Conservation (phyloP, 2,113 vertebrate species). For the Vimba vimba region DNA sequence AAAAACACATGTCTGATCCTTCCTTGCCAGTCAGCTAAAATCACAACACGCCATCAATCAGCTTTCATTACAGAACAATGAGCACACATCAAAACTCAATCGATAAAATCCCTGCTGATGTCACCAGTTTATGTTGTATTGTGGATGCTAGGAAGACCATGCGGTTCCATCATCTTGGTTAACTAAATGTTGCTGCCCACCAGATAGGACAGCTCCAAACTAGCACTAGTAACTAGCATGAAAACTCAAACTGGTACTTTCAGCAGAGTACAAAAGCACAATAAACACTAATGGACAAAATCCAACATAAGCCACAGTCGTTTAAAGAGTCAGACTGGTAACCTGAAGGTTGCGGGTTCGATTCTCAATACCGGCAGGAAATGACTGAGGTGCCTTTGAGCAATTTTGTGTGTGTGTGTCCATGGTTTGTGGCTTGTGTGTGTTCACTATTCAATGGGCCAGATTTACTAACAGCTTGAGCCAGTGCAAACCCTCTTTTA, state of each 20-base stretch:
- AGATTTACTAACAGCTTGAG: no score
- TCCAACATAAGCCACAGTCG: neutral
- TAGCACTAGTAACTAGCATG: neutral
- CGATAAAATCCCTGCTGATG: neutral
- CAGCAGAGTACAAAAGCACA: neutral
- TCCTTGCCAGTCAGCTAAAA: conserved; percentile 79
- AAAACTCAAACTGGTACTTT: neutral
- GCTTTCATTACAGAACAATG: neutral
- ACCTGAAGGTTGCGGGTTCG: no score
- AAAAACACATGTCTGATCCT: conserved; percentile 89
- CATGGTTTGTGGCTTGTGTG: no score
- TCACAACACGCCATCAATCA: neutral
- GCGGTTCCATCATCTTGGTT: neutral
- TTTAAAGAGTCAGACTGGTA: no score
- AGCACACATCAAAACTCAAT: neutral
- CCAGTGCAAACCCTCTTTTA: no score
- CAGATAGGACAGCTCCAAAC: neutral
- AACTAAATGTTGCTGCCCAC: neutral
- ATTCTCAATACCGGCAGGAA: no score
- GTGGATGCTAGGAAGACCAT: neutral
- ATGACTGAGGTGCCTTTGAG: no score
- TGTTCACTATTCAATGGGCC: no score
- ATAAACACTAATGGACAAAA: neutral
- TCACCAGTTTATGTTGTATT: neutral
- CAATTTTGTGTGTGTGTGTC: no score